Percentiles rank a stretch among this genome's conserved stretches.
phyloP scores from a whole-genome alignment of 2,797 vertebrate species.

The Darevskia nairensis region DNA sequence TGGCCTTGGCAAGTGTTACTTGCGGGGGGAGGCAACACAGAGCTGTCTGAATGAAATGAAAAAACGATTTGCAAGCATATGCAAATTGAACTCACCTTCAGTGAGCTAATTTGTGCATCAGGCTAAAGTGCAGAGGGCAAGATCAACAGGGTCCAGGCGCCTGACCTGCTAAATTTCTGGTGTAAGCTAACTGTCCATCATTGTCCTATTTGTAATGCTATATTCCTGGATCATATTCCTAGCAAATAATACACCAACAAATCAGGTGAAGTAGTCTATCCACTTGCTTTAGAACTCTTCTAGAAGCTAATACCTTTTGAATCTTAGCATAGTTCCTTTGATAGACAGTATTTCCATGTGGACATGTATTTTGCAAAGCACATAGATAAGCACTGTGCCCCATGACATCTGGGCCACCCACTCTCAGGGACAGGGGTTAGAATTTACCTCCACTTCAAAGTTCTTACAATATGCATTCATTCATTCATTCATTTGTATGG shows the following conservation, averaged over 20 bases:
- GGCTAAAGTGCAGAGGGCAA: neutral
- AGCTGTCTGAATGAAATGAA: slow-evolving; percentile 10
- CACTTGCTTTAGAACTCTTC: neutral
- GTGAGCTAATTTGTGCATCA: neutral
- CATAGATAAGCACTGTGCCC: no score
- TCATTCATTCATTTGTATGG: no score
- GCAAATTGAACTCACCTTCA: neutral
- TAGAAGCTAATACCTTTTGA: neutral
- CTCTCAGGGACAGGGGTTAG: no score
- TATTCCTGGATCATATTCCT: neutral
- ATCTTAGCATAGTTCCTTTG: neutral
- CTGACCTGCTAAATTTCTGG: neutral
- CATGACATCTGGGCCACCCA: no score
- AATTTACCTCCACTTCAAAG: no score
- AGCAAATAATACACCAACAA: neutral
- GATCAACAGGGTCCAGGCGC: neutral
- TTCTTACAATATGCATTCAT: no score
- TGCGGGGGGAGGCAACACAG: no score
- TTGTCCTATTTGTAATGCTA: neutral
- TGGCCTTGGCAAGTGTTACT: slow-evolving; percentile 3
- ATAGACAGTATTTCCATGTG: neutral
- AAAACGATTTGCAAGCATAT: slow-evolving; percentile 4
- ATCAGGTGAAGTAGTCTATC: neutral
- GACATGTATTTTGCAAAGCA: no score
- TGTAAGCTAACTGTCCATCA: neutral